Evolutionary conservation across 2,888 invertebrate species (phyloP).

Genomic region (Morinoia aosen): DNA sequence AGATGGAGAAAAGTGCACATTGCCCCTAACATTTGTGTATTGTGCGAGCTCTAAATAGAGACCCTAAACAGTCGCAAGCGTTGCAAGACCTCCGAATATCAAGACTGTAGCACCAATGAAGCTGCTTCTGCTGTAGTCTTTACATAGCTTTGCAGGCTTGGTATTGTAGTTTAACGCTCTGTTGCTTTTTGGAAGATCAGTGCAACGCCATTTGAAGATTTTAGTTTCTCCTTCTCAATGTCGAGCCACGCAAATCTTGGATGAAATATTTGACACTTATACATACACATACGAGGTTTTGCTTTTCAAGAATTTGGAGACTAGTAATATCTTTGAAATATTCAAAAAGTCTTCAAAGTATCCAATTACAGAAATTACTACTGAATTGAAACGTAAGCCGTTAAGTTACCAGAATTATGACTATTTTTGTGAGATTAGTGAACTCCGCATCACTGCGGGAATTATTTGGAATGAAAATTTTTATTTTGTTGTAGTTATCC

Average conservation of each 20-base stretch:
- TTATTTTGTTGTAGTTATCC: too few species aligned
- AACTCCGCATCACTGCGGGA: too few species aligned
- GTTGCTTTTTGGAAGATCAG: constrained; percentile 34
- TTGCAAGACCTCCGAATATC: constrained; percentile 30
- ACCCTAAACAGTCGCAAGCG: constrained; percentile 32
- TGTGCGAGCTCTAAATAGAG: constrained; percentile 45
- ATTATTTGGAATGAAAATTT: too few species aligned
- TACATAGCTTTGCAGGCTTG: not conserved
- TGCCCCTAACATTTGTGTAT: constrained; percentile 50
- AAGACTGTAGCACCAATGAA: constrained; percentile 41
- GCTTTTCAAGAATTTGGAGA: not conserved
- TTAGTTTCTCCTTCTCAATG: not conserved
- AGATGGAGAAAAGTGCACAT: constrained; percentile 52
- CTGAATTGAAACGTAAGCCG: not conserved
- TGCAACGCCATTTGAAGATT: not conserved
- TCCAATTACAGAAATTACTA: not conserved
- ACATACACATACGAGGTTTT: not conserved
- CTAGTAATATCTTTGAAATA: not conserved
- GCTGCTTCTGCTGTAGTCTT: not conserved
- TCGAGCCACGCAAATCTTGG: not conserved
- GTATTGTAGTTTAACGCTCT: not conserved
- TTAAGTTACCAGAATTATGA: not conserved
- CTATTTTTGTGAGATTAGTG: not conserved
- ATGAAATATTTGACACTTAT: not conserved
- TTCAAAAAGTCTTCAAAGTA: not conserved